Evolutionary conservation across 2,888 invertebrate species (phyloP).

Genomic region (Galerucella nymphaeae): DNA sequence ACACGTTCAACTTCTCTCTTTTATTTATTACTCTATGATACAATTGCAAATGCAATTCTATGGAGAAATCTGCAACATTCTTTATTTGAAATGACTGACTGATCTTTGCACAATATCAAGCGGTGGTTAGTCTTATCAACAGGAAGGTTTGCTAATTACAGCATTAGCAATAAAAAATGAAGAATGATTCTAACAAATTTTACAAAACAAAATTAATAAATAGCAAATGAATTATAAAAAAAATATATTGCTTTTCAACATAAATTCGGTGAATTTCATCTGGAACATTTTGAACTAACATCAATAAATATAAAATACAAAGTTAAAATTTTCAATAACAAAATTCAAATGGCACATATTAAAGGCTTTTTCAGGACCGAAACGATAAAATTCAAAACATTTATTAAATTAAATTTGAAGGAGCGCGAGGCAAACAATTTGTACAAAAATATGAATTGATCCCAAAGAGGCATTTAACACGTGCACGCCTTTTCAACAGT

Average conservation of each 20-base stretch:
- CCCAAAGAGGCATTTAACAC: constrained; percentile 8
- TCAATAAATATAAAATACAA: constrained; percentile 6
- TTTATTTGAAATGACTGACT: no score
- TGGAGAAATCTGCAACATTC: no score
- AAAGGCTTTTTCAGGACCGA: constrained; percentile 1
- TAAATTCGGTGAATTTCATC: constrained; percentile 23
- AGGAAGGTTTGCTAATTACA: constrained; percentile 49
- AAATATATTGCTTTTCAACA: constrained; percentile 13
- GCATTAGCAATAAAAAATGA: constrained; percentile 20
- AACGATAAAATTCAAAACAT: neutral
- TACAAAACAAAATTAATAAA: constrained; percentile 32
- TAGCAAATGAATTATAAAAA: constrained; percentile 21
- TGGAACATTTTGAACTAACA: constrained; percentile 22
- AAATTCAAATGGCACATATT: constrained; percentile 1
- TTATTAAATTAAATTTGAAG: neutral
- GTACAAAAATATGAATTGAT: constrained; percentile 9
- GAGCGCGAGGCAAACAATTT: neutral
- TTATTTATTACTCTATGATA: no score
- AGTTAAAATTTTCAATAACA: neutral
- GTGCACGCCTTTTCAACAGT: neutral
- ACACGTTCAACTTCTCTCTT: no score
- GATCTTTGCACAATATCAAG: no score
- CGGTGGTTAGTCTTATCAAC: constrained; percentile 50
- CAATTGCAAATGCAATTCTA: no score
- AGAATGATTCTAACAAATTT: constrained; percentile 23